Conservation (phyloP, 2,797 vertebrate genomes). For the Pantherophis alleghaniensis region DNA sequence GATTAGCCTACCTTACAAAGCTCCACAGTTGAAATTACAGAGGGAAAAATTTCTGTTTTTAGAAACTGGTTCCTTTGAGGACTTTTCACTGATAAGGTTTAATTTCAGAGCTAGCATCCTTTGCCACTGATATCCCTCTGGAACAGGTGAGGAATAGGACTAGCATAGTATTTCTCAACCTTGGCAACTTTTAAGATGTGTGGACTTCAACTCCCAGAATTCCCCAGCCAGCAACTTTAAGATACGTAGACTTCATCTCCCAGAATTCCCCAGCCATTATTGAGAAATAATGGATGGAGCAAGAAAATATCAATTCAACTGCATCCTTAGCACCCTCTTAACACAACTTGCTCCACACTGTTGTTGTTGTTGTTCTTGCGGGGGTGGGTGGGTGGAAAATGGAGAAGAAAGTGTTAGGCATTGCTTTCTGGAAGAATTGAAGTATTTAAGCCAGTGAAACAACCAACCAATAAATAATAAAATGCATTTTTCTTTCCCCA, state of each 20-base stretch:
- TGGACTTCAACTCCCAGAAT: too few relatives aligned
- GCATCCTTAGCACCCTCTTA: background rate
- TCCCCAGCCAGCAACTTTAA: too few relatives aligned
- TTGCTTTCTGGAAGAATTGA: background rate
- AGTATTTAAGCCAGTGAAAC: background rate
- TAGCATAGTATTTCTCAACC: background rate
- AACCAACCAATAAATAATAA: background rate
- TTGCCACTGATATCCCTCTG: background rate
- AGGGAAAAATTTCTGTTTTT: background rate
- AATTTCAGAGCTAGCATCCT: background rate
- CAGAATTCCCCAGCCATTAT: background rate
- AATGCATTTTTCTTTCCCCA: background rate
- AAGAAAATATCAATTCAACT: background rate
- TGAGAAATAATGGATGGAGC: background rate
- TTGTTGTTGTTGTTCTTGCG: background rate
- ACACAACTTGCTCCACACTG: background rate
- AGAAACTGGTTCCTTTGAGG: too few relatives aligned
- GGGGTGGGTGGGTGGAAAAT: background rate
- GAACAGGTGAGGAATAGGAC: background rate
- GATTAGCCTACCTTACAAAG: background rate
- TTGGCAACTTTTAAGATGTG: background rate
- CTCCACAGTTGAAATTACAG: background rate
- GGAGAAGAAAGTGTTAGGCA: background rate
- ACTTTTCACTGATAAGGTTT: background rate
- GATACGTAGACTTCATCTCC: too few relatives aligned